These are phyloP conservation scores for Pecten maximus DNA, from an alignment of 2,888 invertebrate species.

Conservation along the genomic window DNA sequence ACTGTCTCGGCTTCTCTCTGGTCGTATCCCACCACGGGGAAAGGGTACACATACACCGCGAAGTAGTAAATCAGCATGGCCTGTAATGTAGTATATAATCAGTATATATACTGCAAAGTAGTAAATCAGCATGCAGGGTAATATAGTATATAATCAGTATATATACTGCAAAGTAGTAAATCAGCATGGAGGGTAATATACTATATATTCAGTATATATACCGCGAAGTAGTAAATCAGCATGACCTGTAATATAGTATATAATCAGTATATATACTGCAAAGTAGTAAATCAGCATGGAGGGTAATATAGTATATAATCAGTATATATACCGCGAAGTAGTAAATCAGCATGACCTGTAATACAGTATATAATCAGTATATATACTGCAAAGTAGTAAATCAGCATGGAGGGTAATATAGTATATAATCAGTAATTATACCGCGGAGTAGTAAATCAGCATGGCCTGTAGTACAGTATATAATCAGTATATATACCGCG, in stretches of 20 bases:
- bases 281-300: constrained; percentile 75
- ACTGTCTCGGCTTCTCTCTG: constrained; percentile 73
- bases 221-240: not conserved
- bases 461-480: not conserved
- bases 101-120: not conserved
- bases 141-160: not conserved
- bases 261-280: constrained; percentile 62
- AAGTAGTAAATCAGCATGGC: constrained; percentile 76
- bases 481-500: constrained; percentile 45
- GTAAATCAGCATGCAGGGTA: not conserved
- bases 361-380: not conserved
- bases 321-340: not conserved
- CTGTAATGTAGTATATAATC: constrained; percentile 59
- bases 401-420: not conserved
- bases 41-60: constrained; percentile 73
- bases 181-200: not conserved
- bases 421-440: not conserved
- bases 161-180: not conserved
- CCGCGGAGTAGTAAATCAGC: not conserved
- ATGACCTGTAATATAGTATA: not conserved
- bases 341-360: not conserved
- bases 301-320: constrained; percentile 56
- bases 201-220: not conserved
- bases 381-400: not conserved
- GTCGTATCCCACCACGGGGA: constrained; percentile 69